Percentiles rank a stretch among this genome's conserved stretches.
Conservation (phyloP, 2,888 invertebrate species). For the Meta bourneti region DNA sequence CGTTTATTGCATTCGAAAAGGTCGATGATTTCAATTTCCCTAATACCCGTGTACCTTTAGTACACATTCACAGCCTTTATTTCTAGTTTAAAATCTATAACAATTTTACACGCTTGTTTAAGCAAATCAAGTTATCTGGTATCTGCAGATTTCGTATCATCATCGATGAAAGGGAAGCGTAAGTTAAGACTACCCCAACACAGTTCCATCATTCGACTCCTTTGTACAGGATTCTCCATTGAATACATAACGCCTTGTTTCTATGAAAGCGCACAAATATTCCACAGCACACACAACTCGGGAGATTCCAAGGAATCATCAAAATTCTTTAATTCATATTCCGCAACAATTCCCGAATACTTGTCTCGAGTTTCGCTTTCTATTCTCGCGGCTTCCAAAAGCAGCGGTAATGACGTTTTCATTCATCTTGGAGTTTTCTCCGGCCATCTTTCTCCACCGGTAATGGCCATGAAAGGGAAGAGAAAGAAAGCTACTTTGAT, state of each 20-base stretch:
- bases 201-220: neutral
- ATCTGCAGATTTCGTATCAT: too few species aligned
- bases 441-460: neutral
- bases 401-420: conserved; percentile 12
- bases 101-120: too few species aligned
- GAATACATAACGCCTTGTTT: neutral
- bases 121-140: too few species aligned
- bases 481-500: conserved; percentile 5
- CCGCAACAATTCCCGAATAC: neutral
- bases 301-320: conserved; percentile 13
- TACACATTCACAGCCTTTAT: too few species aligned
- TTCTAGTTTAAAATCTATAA: too few species aligned
- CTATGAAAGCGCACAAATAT: neutral
- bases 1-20: too few species aligned
- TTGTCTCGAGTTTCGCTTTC: neutral
- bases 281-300: neutral
- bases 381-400: neutral
- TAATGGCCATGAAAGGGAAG: neutral
- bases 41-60: too few species aligned
- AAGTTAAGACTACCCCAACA: too few species aligned
- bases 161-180: too few species aligned
- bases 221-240: neutral
- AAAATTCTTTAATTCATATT: conserved; percentile 28
- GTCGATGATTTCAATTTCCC: too few species aligned
- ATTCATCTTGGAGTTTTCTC: conserved; percentile 5